Percentiles rank a stretch among this genome's conserved stretches.
phyloP scores from a whole-genome alignment of 2,797 vertebrate genomes.

The Dipus sagitta region DNA sequence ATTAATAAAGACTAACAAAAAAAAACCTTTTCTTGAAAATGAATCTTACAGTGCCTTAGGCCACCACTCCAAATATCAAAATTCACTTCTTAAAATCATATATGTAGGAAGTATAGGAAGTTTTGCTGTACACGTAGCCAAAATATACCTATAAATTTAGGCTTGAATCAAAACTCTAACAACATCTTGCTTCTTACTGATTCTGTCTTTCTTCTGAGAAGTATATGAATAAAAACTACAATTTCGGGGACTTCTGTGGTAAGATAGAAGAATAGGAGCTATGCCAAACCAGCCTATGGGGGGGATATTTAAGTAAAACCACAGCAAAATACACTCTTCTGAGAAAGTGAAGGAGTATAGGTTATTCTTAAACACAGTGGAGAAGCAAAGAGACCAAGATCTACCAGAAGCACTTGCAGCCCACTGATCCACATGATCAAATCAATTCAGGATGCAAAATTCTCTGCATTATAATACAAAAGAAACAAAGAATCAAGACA shows the following conservation, averaged over 20 bases:
- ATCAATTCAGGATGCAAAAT: too few relatives aligned
- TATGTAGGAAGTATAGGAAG: constrained; percentile 40
- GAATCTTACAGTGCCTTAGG: constrained; percentile 14
- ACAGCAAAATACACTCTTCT: too few relatives aligned
- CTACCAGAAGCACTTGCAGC: too few relatives aligned
- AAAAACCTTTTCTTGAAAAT: background rate
- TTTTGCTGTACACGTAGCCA: background rate
- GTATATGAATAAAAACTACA: constrained; percentile 27
- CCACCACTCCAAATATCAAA: constrained; percentile 42
- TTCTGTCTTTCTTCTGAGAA: constrained; percentile 58
- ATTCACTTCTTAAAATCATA: background rate
- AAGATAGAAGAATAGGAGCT: background rate
- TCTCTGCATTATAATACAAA: too few relatives aligned
- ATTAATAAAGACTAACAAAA: background rate
- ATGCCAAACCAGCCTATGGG: too few relatives aligned
- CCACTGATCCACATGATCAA: too few relatives aligned
- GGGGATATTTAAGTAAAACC: too few relatives aligned
- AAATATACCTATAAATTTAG: constrained; percentile 22
- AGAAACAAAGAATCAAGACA: too few relatives aligned
- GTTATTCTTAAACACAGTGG: too few relatives aligned
- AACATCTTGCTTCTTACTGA: constrained; percentile 16
- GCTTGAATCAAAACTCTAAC: constrained; percentile 53
- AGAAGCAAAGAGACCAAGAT: too few relatives aligned
- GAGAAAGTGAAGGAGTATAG: too few relatives aligned
- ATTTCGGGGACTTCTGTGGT: background rate